These are phyloP conservation scores for Drosophila miranda DNA, from an alignment of 1,140 invertebrate genomes.

Conservation along the genomic window DNA sequence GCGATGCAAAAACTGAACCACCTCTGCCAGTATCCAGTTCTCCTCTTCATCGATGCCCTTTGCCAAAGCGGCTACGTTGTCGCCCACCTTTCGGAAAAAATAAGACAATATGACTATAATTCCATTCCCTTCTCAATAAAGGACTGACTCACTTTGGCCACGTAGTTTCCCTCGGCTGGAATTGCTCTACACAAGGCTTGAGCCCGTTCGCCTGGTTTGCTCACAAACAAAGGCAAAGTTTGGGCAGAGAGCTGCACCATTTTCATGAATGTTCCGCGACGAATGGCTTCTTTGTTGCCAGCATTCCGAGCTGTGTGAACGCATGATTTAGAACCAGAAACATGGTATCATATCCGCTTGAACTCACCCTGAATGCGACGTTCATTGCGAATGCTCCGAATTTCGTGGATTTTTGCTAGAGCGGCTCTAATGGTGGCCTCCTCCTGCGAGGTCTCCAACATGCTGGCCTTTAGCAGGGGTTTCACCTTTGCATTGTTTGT, in stretches of 20 bases:
- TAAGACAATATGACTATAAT: no score
- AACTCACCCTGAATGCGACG: constrained; percentile 87
- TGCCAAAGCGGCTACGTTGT: constrained; percentile 97
- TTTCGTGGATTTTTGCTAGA: constrained; percentile 94
- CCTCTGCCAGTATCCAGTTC: constrained; percentile 99
- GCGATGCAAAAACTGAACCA: constrained; percentile 91
- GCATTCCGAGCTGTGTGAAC: constrained; percentile 86
- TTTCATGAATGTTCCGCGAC: constrained; percentile 96
- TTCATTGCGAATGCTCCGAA: constrained; percentile 94
- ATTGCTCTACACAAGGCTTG: constrained; percentile 96
- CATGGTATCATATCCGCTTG: rapidly evolving
- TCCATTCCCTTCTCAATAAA: no score
- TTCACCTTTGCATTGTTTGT: constrained; percentile 89
- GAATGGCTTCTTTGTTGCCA: constrained; percentile 95
- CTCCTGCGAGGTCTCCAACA: constrained; percentile 92
- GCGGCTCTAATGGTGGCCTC: constrained; percentile 92
- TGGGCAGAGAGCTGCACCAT: constrained; percentile 95
- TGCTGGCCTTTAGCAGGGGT: constrained; percentile 90
- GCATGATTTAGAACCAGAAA: not conserved
- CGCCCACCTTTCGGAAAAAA: constrained; percentile 86
- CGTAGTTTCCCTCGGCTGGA: constrained; percentile 93
- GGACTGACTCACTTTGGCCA: constrained; percentile 89
- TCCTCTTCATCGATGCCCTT: constrained; percentile 93
- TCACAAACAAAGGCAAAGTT: constrained; percentile 96
- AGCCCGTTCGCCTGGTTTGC: constrained; percentile 91